Base-by-base conservation (phyloP, 2,888 invertebrate genomes). In the Pachycephus smyrnensis region DNA sequence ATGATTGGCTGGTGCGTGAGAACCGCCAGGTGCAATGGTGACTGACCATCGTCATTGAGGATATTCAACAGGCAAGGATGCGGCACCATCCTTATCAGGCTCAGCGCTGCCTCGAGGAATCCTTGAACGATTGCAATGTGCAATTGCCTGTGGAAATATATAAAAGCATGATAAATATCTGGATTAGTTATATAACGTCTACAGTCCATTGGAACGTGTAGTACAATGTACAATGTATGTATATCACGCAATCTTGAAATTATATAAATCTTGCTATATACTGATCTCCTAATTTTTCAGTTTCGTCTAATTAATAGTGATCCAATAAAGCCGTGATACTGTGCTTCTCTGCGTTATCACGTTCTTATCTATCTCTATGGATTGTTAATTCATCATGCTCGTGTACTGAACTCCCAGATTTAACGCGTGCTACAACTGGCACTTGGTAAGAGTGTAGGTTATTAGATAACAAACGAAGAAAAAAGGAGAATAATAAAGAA, bases 1-100 rank as follows among this genome's bases (percentile, higher is more conserved):
- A 98, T 94, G 73, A 94, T 93, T 68, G 95, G 93, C 90, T 97
- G 96, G 12, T 94, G 93, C 69, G 96, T 96, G 83, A 96, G 92
- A 1, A 97, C 96, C 0, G 98, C 97, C 81, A 98, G 92, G 92
- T 98, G 98, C n/a, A 98, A 92, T 0, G 98, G 95, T 1, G 97
- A 96, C 87, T 96, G 95, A 11, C 95, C 94, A 78, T 94, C 93
- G 92, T 97, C 95, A 92, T 98, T 98, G 76, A 94, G 93, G 68
- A 97, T 94, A 90, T 98, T 96, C 73, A 98, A 92, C 80, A 96
- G 94, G 75, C 94, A 94, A 76, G 95, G 95, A 92, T 96, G 94
- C 68, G 97, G 97, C 80, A 96, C 96, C 89, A 96, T 93, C 81
- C 94, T 94, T 86, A 98, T 96, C 75, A 98, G 93, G 75, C 95